Evolutionary conservation across 92 coral and sea anemone species (phyloP).

Genomic region (Porites evermanni): DNA sequence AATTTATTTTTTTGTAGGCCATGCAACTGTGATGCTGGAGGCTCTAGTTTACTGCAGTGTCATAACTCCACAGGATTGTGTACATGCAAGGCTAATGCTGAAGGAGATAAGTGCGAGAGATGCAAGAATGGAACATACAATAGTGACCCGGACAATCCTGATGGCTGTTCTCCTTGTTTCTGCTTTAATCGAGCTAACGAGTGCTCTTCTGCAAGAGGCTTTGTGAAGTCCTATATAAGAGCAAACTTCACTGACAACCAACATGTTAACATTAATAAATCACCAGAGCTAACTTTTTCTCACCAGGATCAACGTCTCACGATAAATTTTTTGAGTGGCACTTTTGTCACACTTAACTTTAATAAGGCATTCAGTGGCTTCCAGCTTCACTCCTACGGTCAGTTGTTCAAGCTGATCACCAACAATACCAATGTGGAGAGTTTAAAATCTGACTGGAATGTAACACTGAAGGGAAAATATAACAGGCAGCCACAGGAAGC

Average conservation of each 20-base stretch:
- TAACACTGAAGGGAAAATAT: conserved; percentile 43
- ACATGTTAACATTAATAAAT: too few relatives aligned
- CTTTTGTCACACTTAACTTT: conserved; percentile 14
- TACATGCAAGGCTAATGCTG: conserved; percentile 83
- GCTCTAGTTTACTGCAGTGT: conserved; percentile 84
- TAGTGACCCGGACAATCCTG: conserved; percentile 81
- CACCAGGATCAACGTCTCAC: too few relatives aligned
- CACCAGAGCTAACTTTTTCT: too few relatives aligned
- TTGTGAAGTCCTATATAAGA: conserved; percentile 38
- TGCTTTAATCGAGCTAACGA: conserved; percentile 79
- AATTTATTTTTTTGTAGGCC: conserved; percentile 52
- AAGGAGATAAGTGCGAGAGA: conserved; percentile 75
- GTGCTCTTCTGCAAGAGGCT: conserved; percentile 83
- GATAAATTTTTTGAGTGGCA: not conserved
- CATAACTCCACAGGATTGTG: conserved; percentile 82
- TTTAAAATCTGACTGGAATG: conserved; percentile 34
- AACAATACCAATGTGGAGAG: conserved; percentile 19
- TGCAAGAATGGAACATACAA: conserved; percentile 83
- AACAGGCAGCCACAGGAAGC: not conserved
- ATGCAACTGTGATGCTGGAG: conserved; percentile 88
- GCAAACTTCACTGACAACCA: not conserved
- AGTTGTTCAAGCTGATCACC: conserved; percentile 57
- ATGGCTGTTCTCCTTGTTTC: conserved; percentile 94
- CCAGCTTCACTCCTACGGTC: conserved; percentile 79
- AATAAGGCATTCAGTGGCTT: conserved; percentile 41